Percentiles rank a stretch among this genome's conserved stretches.
Conservation (phyloP, 2,888 invertebrate species). For the Conchocele bisecta region DNA sequence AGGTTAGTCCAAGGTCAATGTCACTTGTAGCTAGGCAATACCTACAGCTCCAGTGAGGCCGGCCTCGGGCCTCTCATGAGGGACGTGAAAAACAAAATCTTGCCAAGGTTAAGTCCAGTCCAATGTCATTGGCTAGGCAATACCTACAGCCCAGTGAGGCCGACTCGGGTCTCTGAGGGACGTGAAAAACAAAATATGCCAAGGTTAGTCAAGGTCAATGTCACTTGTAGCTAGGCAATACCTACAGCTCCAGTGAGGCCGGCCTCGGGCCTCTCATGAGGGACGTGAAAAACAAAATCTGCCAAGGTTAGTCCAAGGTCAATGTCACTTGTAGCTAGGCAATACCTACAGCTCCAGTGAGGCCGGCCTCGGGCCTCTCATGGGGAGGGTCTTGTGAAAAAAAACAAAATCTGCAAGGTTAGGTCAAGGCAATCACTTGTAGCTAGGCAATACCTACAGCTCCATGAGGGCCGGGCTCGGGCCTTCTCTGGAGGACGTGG, state of each 20-base stretch:
- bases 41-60: constrained; percentile 96
- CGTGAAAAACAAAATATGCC: no score
- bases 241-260: constrained; percentile 96
- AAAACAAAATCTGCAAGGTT: constrained; percentile 96
- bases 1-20: constrained; percentile 67
- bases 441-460: constrained; percentile 98
- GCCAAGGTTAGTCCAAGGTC: constrained; percentile 74
- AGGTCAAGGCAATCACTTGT: constrained; percentile 69
- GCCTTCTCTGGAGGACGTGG: no score
- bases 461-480: constrained; percentile 94
- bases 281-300: constrained; percentile 98
- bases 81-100: constrained; percentile 98
- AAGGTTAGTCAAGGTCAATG: no score
- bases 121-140: constrained; percentile 92
- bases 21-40: constrained; percentile 99
- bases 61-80: constrained; percentile 98
- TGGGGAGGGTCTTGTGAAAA: constrained; percentile 99
- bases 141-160: constrained; percentile 96
- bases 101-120: constrained; percentile 79
- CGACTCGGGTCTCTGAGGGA: no score
- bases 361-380: constrained; percentile 96
- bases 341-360: constrained; percentile 98
- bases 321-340: no score
- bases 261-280: constrained; percentile 98
- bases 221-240: constrained; percentile 99